A percentile compares a stretch with the other conserved stretches of the same genome.
Conservation (phyloP, 2,797 vertebrate species). For the Champsocephalus gunnari region DNA sequence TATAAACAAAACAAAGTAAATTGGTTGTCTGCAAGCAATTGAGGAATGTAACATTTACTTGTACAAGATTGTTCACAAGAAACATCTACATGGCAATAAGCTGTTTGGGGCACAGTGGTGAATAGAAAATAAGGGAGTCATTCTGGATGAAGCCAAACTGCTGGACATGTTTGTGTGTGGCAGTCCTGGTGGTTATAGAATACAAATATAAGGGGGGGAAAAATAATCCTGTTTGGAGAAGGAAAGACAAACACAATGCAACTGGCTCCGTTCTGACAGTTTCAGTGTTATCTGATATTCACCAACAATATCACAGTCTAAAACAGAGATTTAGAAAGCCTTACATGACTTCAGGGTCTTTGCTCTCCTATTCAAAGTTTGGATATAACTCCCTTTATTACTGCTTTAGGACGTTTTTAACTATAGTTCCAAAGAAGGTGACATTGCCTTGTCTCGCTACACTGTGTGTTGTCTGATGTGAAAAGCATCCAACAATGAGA, state of each 20-base stretch:
- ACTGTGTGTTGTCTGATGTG: neutral
- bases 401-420: neutral
- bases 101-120: neutral
- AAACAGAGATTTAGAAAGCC: neutral
- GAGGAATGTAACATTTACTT: neutral
- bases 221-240: slow-evolving; percentile 22
- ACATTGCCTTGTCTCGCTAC: neutral
- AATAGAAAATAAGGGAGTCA: neutral
- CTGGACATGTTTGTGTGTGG: slow-evolving; percentile 34
- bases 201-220: neutral
- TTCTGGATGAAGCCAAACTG: slow-evolving; percentile 10
- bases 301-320: neutral
- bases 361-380: neutral
- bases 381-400: neutral
- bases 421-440: neutral
- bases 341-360: neutral
- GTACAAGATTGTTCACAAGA: neutral
- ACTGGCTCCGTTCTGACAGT: slow-evolving; percentile 9
- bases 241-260: slow-evolving; percentile 33
- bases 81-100: neutral
- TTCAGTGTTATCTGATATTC: slow-evolving; percentile 14
- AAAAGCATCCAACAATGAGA: too few species aligned
- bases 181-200: slow-evolving; percentile 44
- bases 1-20: neutral
- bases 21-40: neutral